Evolutionary conservation across 2,113 vertebrate species (phyloP).

Genomic region (Sporophila hypoxantha): DNA sequence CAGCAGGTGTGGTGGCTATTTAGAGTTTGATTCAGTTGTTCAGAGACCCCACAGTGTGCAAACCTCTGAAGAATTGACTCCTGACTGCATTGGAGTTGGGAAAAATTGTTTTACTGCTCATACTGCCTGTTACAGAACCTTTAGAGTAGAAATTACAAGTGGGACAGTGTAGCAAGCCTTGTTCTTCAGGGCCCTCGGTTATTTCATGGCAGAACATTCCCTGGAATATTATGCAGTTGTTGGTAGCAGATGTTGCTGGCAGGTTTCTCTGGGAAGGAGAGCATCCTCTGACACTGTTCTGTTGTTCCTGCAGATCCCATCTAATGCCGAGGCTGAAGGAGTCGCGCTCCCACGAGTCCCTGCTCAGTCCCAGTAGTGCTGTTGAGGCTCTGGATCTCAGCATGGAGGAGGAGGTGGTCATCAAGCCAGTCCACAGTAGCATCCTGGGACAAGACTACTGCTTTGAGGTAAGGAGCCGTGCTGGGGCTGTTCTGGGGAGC

Average conservation of each 20-base stretch:
- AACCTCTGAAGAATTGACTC: background rate
- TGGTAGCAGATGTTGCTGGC: background rate
- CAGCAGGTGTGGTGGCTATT: background rate
- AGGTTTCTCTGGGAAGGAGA: background rate
- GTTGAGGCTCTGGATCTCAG: constrained; percentile 98
- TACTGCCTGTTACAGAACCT: background rate
- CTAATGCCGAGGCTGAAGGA: constrained; percentile 99
- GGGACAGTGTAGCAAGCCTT: background rate
- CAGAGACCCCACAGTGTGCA: background rate
- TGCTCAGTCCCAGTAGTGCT: constrained; percentile 95
- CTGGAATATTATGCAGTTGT: background rate
- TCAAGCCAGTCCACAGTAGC: constrained; percentile 96
- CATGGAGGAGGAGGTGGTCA: constrained; percentile 97
- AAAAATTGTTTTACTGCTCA: background rate
- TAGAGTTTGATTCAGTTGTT: background rate
- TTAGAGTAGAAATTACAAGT: background rate
- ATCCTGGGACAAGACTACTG: constrained; percentile 97
- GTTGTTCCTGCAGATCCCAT: constrained; percentile 82
- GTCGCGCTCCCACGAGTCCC: constrained; percentile 97
- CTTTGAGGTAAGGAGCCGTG: constrained; percentile 83
- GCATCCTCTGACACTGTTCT: background rate
- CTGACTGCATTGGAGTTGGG: fast-evolving
- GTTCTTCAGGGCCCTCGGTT: background rate
- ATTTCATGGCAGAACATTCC: background rate
- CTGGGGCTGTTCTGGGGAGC: background rate